Conservation (phyloP, 1,140 invertebrate species). For the Eumeta japonica region DNA sequence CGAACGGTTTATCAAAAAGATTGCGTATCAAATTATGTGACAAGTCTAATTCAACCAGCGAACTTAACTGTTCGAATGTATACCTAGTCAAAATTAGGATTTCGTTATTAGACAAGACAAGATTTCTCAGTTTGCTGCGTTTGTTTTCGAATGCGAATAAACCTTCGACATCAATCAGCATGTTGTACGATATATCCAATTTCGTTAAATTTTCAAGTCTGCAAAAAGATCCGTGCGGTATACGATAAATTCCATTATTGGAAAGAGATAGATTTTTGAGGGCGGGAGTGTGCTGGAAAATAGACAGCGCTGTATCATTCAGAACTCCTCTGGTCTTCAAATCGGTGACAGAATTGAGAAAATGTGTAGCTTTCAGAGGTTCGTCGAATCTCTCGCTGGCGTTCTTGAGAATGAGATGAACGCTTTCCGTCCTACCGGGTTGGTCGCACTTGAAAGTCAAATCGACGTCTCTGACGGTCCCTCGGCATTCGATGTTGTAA, state of each 20-base stretch:
- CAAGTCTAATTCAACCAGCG: slow-evolving; percentile 34
- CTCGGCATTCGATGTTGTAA: slow-evolving; percentile 25
- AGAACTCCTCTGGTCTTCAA: slow-evolving; percentile 23
- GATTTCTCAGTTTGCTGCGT: slow-evolving; percentile 23
- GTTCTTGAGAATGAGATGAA: slow-evolving; percentile 26
- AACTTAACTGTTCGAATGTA: slow-evolving; percentile 28
- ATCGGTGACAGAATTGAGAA: slow-evolving; percentile 23
- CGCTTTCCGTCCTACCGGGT: slow-evolving; percentile 22
- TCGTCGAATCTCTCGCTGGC: slow-evolving; percentile 21
- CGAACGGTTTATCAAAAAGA: slow-evolving; percentile 32
- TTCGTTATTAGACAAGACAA: slow-evolving; percentile 29
- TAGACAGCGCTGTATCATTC: too few relatives aligned
- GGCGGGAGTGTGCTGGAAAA: slow-evolving; percentile 25
- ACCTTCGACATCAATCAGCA: slow-evolving; percentile 23
- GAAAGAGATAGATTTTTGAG: slow-evolving; percentile 21
- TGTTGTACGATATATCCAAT: slow-evolving; percentile 31
- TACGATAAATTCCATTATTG: slow-evolving; percentile 22
- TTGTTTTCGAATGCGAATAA: slow-evolving; percentile 29
- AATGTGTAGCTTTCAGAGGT: slow-evolving; percentile 14
- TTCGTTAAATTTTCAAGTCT: slow-evolving; percentile 20
- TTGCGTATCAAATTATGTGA: slow-evolving; percentile 32
- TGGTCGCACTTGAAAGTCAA: slow-evolving; percentile 28
- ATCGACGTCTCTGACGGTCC: slow-evolving; percentile 16
- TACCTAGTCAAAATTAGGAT: slow-evolving; percentile 24
- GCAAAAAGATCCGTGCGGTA: slow-evolving; percentile 22